phyloP scores from a whole-genome alignment of 2,113 vertebrate species.

The Edolisoma coerulescens region DNA sequence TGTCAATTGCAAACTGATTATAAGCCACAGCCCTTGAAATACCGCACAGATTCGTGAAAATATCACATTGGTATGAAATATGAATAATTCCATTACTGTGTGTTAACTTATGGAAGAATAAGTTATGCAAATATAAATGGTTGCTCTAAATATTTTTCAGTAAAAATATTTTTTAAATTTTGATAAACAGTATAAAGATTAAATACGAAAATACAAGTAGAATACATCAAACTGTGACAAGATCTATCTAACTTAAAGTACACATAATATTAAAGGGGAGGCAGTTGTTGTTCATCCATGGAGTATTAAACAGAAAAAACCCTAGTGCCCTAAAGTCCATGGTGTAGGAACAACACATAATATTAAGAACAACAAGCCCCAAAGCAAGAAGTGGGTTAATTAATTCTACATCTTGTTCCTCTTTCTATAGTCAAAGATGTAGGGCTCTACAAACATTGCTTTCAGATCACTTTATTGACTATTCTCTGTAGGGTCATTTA shows the following conservation, averaged over 20 bases:
- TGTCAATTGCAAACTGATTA: neutral
- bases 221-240: neutral
- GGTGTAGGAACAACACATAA: neutral
- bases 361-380: conserved; percentile 16
- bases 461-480: conserved; percentile 87
- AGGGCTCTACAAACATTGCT: conserved; percentile 70
- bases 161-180: neutral
- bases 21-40: neutral
- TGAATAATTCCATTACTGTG: neutral
- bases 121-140: neutral
- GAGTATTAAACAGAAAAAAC: neutral
- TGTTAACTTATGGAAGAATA: neutral
- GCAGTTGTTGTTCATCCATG: neutral
- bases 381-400: conserved; percentile 64
- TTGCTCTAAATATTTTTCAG: neutral
- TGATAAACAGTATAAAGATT: neutral
- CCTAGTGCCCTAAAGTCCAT: neutral
- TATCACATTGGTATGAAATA: neutral
- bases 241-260: neutral
- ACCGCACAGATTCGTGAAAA: neutral
- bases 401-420: conserved; percentile 65
- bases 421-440: conserved; percentile 64
- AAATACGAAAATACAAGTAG: neutral
- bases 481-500: conserved; percentile 80
- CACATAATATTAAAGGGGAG: neutral